Evolutionary conservation across 1,140 invertebrate species (phyloP).

Genomic region (Neodiprion fabricii): DNA sequence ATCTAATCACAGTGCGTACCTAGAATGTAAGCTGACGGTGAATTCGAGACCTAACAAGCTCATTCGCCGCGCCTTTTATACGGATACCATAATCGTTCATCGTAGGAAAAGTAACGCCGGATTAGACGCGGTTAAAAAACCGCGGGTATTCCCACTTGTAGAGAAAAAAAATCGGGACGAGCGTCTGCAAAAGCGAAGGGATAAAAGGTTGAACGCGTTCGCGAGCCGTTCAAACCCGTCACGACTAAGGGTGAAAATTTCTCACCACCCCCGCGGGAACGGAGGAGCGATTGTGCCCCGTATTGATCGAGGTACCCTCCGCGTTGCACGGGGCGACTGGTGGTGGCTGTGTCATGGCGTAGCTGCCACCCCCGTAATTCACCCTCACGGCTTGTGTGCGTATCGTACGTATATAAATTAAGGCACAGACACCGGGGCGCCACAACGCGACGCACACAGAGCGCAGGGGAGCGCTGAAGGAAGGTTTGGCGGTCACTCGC

Average conservation of each 20-base stretch:
- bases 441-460: not conserved
- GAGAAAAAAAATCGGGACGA: too few species aligned
- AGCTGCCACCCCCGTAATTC: not conserved
- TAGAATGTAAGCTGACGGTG: too few species aligned
- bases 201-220: not conserved
- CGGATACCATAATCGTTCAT: too few species aligned
- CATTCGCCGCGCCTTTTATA: too few species aligned
- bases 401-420: not conserved
- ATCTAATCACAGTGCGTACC: too few species aligned
- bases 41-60: too few species aligned
- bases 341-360: not conserved
- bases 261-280: not conserved
- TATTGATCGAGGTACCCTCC: not conserved
- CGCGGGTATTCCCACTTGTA: too few species aligned
- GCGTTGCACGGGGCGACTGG: conserved; percentile 2
- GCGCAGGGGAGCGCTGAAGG: not conserved
- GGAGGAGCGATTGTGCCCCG: not conserved
- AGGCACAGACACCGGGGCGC: not conserved
- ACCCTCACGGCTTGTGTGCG: not conserved
- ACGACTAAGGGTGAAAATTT: not conserved
- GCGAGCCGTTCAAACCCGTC: not conserved
- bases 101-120: too few species aligned
- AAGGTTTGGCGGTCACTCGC: not conserved
- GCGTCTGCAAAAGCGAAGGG: too few species aligned
- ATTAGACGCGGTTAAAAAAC: too few species aligned